A percentile compares a stretch with the other conserved stretches of the same genome.
These are phyloP conservation scores for Triops longicaudatus DNA, from an alignment of 1,140 invertebrate species.

Conservation along the genomic window DNA sequence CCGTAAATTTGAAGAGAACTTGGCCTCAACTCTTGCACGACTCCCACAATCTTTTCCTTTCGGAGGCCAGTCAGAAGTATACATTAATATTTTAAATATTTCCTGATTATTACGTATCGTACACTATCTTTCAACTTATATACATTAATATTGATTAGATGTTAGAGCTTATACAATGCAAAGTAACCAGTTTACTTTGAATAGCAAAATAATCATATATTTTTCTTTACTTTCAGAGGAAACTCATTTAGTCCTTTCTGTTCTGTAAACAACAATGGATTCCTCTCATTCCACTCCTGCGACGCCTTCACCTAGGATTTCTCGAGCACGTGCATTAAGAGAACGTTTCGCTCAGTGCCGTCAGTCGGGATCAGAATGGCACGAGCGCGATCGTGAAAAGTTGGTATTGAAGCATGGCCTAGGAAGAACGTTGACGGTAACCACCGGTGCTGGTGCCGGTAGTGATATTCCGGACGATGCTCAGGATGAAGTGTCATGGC, in stretches of 20 bases:
- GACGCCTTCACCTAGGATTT: not conserved
- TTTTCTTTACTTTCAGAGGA: not conserved
- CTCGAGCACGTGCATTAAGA: not conserved
- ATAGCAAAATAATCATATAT: too few relatives aligned
- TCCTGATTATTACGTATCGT: too few relatives aligned
- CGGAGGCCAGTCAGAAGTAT: too few relatives aligned
- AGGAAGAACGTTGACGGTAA: not conserved
- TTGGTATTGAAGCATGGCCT: not conserved
- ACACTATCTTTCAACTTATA: too few relatives aligned
- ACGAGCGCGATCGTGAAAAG: not conserved
- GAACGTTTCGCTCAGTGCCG: slow-evolving; percentile 1
- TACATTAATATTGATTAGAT: too few relatives aligned
- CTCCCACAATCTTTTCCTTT: too few relatives aligned
- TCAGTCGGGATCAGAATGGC: not conserved
- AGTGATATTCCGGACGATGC: not conserved
- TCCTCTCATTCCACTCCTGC: not conserved
- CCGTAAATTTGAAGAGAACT: too few relatives aligned
- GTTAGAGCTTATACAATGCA: too few relatives aligned
- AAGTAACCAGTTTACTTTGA: too few relatives aligned
- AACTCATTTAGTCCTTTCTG: not conserved
- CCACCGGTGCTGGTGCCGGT: not conserved
- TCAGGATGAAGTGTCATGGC: not conserved
- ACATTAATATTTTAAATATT: too few relatives aligned
- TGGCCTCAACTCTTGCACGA: too few relatives aligned
- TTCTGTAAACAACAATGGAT: not conserved